phyloP scores from a whole-genome alignment of 2,888 invertebrate genomes.

The Gasteruption jaculator region DNA sequence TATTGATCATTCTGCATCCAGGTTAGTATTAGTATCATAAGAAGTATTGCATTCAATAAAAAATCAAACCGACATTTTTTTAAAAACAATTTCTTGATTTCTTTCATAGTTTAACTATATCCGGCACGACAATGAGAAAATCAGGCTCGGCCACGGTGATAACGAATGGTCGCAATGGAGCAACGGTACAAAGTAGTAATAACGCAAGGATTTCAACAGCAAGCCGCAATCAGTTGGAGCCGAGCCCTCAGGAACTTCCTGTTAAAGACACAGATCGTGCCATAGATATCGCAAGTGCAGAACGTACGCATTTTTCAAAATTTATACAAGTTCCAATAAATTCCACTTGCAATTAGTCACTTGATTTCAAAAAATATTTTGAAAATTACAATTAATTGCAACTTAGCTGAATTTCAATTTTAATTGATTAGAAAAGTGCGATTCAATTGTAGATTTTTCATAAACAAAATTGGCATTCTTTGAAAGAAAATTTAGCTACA shows the following conservation, averaged over 20 bases:
- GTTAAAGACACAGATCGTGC: conserved; percentile 50
- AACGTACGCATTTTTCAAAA: conserved; percentile 50
- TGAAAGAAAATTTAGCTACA: no score
- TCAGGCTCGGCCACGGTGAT: conserved; percentile 41
- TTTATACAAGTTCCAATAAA: no score
- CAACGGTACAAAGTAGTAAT: conserved; percentile 31
- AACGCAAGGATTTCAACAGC: conserved; percentile 32
- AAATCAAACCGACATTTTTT: conserved; percentile 10
- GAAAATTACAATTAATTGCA: no score
- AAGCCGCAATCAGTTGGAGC: conserved; percentile 44
- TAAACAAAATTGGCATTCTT: no score
- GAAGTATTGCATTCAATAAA: background rate
- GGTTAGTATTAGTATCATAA: conserved; percentile 26
- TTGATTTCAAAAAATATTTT: no score
- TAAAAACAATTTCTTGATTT: conserved; percentile 1
- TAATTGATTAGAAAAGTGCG: no score
- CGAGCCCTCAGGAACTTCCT: conserved; percentile 49
- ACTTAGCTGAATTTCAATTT: no score
- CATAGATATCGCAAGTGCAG: conserved; percentile 53
- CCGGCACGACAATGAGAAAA: conserved; percentile 36
- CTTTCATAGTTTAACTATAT: conserved; percentile 33
- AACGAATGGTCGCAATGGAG: conserved; percentile 36
- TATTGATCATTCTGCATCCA: conserved; percentile 56
- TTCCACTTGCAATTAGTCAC: no score
- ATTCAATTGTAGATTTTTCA: no score